These are phyloP conservation scores for Silurus meridionalis DNA, from an alignment of 2,113 vertebrate species.

Conservation along the genomic window DNA sequence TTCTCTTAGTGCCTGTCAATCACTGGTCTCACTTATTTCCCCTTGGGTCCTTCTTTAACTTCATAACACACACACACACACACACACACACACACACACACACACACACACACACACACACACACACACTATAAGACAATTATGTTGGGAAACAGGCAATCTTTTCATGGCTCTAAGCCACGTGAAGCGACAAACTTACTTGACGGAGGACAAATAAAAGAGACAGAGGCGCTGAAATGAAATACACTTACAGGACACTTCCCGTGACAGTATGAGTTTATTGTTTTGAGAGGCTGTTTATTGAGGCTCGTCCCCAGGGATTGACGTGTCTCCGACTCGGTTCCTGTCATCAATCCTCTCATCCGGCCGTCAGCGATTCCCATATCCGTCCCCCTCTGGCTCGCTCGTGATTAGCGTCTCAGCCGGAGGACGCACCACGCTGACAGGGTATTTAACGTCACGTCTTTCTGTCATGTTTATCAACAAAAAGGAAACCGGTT, in stretches of 20 bases:
- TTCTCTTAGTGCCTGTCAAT: constrained; percentile 11
- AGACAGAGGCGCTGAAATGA: constrained; percentile 40
- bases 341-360: constrained; percentile 2
- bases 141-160: constrained; percentile 42
- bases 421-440: background rate
- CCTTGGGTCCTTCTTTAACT: constrained; percentile 11
- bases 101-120: constrained; percentile 14
- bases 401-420: constrained; percentile 22
- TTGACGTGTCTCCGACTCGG: background rate
- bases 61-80: constrained; percentile 12
- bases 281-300: constrained; percentile 42
- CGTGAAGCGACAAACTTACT: constrained; percentile 40
- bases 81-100: constrained; percentile 37
- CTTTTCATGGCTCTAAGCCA: constrained; percentile 27
- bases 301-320: constrained; percentile 42
- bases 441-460: background rate
- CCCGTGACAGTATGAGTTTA: constrained; percentile 36
- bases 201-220: constrained; percentile 43
- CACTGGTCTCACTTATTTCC: constrained; percentile 16
- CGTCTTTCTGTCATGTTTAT: background rate
- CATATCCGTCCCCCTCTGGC: background rate
- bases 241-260: constrained; percentile 40
- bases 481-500: background rate
- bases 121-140: constrained; percentile 29
- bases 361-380: background rate